Percentiles rank a stretch among this genome's conserved stretches.
These are phyloP conservation scores for Agrochola lychnidis DNA, from an alignment of 2,888 invertebrate genomes.

Conservation along the genomic window DNA sequence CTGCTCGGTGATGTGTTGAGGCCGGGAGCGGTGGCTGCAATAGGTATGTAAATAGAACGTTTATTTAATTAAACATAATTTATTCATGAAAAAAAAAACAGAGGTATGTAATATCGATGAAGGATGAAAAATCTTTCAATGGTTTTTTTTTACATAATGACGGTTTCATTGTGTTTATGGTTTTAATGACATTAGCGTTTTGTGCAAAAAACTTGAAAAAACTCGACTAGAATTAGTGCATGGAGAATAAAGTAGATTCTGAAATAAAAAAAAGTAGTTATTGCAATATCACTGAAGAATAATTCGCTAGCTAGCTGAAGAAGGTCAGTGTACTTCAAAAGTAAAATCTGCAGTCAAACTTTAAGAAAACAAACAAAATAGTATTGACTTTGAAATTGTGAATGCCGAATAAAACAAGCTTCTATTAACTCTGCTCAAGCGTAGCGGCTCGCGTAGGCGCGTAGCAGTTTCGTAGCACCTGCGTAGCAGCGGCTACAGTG, in stretches of 20 bases:
- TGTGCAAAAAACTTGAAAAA: too few relatives aligned
- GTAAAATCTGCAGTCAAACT: neutral
- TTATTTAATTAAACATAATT: neutral
- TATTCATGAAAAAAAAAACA: neutral
- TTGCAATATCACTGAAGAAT: too few relatives aligned
- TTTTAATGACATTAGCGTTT: neutral
- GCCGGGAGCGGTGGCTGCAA: conserved; percentile 73
- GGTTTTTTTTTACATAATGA: neutral
- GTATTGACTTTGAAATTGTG: neutral
- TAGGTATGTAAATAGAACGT: conserved; percentile 62
- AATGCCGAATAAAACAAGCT: neutral
- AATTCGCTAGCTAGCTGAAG: neutral
- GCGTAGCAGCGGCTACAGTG: conserved; percentile 31
- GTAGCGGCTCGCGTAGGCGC: neutral
- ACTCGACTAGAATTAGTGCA: neutral
- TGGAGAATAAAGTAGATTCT: neutral
- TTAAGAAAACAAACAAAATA: neutral
- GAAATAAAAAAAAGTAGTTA: neutral
- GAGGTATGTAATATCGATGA: too few relatives aligned
- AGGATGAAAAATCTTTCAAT: neutral
- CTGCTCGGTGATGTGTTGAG: conserved; percentile 94
- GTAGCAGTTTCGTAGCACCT: conserved; percentile 39
- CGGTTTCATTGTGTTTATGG: too few relatives aligned
- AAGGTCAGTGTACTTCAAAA: neutral
- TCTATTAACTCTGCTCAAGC: neutral